Percentiles rank a stretch among this genome's conserved stretches.
Evolutionary conservation across 2,797 vertebrate genomes (phyloP).

Genomic region (Amblyopsis hoosieri): DNA sequence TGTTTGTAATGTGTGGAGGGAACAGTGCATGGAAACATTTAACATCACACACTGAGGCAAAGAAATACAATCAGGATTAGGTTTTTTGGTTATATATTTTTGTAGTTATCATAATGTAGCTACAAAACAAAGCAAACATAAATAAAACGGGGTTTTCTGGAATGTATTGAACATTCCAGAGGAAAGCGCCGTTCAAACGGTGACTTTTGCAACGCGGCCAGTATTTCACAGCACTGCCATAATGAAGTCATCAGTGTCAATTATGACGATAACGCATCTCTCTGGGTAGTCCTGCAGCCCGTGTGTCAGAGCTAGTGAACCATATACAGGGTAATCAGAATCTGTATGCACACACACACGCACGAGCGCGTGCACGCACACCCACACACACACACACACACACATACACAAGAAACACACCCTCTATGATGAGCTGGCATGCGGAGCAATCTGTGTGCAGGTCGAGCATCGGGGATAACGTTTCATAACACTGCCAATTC

Average conservation of each 20-base stretch:
- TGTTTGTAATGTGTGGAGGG: no score
- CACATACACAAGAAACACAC: no score
- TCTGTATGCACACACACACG: conserved; percentile 19
- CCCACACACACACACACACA: conserved; percentile 8
- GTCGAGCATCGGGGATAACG: conserved; percentile 38
- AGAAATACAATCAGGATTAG: conserved; percentile 32
- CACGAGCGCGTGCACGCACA: conserved; percentile 2
- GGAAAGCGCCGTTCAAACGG: no score
- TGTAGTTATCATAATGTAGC: no score
- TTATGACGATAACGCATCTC: conserved; percentile 40
- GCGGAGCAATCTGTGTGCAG: conserved; percentile 28
- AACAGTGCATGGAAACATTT: no score
- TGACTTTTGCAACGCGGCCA: background rate
- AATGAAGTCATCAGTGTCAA: conserved; percentile 38
- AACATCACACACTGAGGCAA: conserved; percentile 11
- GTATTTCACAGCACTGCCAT: conserved; percentile 34
- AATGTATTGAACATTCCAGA: no score
- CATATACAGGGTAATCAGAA: conserved; percentile 56
- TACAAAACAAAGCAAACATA: no score
- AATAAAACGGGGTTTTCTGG: no score
- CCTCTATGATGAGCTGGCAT: conserved; percentile 43
- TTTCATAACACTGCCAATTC: conserved; percentile 59
- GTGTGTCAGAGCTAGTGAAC: conserved; percentile 39
- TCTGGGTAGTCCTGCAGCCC: conserved; percentile 41
- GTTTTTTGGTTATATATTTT: no score